Conservation (phyloP, 2,797 vertebrate genomes). For the Botia almorhae region DNA sequence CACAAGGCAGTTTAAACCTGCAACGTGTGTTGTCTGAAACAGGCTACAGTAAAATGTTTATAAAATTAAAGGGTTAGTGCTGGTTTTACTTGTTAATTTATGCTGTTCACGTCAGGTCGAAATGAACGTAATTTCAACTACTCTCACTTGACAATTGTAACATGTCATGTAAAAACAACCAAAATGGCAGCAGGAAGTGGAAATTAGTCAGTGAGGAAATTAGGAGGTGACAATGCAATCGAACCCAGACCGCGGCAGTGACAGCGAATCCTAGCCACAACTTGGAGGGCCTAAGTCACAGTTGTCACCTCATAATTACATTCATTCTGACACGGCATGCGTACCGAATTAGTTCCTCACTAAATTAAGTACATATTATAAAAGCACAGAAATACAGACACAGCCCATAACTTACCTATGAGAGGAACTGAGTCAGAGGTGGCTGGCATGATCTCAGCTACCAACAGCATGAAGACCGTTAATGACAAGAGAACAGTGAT, state of each 20-base stretch:
- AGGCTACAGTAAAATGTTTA: not conserved
- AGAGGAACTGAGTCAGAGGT: conserved; percentile 92
- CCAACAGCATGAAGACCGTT: conserved; percentile 92
- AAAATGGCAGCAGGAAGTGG: too few relatives aligned
- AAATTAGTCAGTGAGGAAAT: too few relatives aligned
- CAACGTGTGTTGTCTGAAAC: not conserved
- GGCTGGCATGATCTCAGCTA: conserved; percentile 94
- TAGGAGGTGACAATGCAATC: too few relatives aligned
- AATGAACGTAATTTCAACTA: not conserved
- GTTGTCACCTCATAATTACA: too few relatives aligned
- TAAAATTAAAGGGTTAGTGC: not conserved
- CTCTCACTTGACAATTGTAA: too few relatives aligned
- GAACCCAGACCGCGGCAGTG: too few relatives aligned
- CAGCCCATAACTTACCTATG: conserved; percentile 76
- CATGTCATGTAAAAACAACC: too few relatives aligned
- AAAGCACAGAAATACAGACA: not conserved
- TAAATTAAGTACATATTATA: not conserved
- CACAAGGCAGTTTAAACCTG: conserved; percentile 16
- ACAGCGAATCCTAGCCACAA: too few relatives aligned
- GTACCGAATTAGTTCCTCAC: not conserved
- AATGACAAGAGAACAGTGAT: conserved; percentile 93
- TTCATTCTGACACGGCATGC: not conserved
- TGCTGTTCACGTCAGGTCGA: too few relatives aligned
- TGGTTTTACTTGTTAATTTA: too few relatives aligned
- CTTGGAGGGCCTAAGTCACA: too few relatives aligned